Base-by-base conservation (phyloP, 2,797 vertebrate species). In the Aldrovandia affinis region DNA sequence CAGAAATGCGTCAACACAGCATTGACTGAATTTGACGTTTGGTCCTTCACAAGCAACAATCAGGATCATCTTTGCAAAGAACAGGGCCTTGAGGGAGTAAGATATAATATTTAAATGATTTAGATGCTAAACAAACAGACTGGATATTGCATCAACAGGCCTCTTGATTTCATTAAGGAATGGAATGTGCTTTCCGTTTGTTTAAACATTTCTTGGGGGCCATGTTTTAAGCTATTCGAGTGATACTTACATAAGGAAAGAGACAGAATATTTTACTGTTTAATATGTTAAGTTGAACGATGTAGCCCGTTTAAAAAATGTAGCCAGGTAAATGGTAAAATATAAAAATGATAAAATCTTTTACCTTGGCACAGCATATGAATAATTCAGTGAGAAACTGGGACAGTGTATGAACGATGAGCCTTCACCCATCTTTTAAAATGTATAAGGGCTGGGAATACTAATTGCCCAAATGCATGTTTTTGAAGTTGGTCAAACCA, bases 81-180 rank as follows among this genome's bases (percentile, higher is more conserved):
- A n/a, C n/a, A 52, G 25, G 75, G 47, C 36, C 68, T 78, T 78
- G 47, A 52, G 2, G 14, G n/a, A 44, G 25, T 28, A 78, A 28
- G 7, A n/a, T 78, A 50, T 78, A n/a, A 50, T 78, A 30, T 78
- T 78, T 78, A 22, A 42, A 77, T 77, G 47, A 54, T 79, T 78
- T 79, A n/a, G 47, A 52, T 28, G n/a, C 42, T 79, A 28, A 52
- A 79, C 14, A 79, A 28, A 28, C 8, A 47, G 42, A 30, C 10
- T 14, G 44, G 39, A 79, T 77, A 47, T 42, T 70, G 68, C 39
- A 70, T 15, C 20, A 15, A 39, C 20, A 65, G 33, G 18, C 68
- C 33, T 77, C 22, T 18, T 30, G 28, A 52, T 79, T 50, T 78
- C 2, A 52, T 50, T 50, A 28, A 50, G 12, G n/a, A n/a, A n/a